Percentiles rank a stretch among this genome's conserved stretches.
phyloP scores from a whole-genome alignment of 1,140 invertebrate species.

The Drosophila pachea region DNA sequence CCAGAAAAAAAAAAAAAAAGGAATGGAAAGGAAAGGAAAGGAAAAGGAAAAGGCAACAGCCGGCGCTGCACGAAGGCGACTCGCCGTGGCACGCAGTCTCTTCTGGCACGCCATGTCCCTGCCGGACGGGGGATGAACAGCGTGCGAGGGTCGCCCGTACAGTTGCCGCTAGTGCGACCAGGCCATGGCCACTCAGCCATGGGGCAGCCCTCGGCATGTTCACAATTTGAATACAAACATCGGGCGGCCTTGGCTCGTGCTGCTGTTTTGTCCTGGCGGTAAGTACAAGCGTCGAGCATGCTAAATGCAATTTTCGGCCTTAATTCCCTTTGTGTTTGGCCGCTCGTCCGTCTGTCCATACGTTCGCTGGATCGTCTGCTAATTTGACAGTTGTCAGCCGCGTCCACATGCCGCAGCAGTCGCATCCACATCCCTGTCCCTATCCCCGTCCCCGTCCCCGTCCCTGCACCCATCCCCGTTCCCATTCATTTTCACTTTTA shows the following conservation, averaged over 20 bases:
- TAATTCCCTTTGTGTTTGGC: constrained; percentile 66
- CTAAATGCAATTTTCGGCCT: constrained; percentile 62
- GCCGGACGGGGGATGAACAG: constrained; percentile 13
- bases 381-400: constrained; percentile 73
- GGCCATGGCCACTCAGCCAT: not conserved
- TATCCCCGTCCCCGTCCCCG: too few relatives aligned
- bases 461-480: constrained; percentile 6
- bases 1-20: constrained; percentile 1
- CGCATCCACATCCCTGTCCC: constrained; percentile 15
- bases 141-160: constrained; percentile 32
- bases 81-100: constrained; percentile 42
- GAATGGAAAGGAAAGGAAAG: too few relatives aligned
- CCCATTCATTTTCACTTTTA: constrained; percentile 30
- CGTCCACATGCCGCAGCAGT: constrained; percentile 12
- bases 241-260: constrained; percentile 57
- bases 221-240: constrained; percentile 40
- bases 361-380: constrained; percentile 57
- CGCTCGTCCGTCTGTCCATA: too few relatives aligned
- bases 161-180: not conserved
- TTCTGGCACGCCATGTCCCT: constrained; percentile 36
- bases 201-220: constrained; percentile 21
- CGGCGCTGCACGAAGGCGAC: constrained; percentile 46
- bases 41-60: constrained; percentile 66
- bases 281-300: constrained; percentile 41
- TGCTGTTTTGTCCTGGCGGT: constrained; percentile 25